Conservation (phyloP, 2,797 vertebrate species). For the Podarcis lilfordi region DNA sequence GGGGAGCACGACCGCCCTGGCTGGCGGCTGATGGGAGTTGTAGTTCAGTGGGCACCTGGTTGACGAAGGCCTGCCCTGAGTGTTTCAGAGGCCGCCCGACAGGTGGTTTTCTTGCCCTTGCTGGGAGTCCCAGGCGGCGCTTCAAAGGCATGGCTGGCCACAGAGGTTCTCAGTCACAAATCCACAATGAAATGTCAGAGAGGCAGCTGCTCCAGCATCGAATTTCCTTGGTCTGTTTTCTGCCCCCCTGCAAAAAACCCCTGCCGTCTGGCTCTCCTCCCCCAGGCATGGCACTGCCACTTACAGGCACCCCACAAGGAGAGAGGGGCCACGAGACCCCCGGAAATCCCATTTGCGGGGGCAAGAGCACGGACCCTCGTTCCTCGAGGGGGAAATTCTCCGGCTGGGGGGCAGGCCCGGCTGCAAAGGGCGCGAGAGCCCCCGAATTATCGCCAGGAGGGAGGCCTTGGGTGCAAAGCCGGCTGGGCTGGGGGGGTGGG, state of each 20-base stretch:
- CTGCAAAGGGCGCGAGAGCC: not conserved
- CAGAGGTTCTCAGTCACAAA: not conserved
- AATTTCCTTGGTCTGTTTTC: slow-evolving; percentile 25
- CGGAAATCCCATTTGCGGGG: no score
- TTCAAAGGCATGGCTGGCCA: not conserved
- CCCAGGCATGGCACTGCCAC: not conserved
- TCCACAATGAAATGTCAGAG: not conserved
- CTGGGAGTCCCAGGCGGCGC: fast-evolving
- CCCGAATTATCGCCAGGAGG: not conserved
- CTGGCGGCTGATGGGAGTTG: not conserved
- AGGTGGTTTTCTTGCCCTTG: not conserved
- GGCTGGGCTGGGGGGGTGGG: no score
- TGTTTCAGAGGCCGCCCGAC: not conserved
- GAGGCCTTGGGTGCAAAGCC: not conserved
- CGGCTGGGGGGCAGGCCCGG: no score
- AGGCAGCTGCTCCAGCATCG: slow-evolving; percentile 17
- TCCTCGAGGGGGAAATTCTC: no score
- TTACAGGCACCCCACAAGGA: no score
- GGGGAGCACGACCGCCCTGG: not conserved
- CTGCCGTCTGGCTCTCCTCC: not conserved
- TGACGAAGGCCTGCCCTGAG: not conserved
- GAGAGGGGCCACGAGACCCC: no score
- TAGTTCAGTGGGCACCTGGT: not conserved
- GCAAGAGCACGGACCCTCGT: no score
- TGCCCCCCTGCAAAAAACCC: no score